Evolutionary conservation across 2,888 invertebrate species (phyloP).

Genomic region (Dascillus cervinus): DNA sequence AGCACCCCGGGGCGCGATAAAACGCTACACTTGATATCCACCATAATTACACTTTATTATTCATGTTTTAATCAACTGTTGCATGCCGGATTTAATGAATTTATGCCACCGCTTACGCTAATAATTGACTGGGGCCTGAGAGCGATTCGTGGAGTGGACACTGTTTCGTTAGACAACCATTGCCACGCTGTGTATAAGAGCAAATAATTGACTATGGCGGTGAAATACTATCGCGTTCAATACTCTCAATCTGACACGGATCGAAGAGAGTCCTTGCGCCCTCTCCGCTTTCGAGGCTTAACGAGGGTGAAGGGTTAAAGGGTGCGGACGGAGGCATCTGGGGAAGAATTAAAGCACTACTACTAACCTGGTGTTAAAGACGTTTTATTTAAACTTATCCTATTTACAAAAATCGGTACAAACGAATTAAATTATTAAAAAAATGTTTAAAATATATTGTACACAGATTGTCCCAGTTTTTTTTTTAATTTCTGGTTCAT

Average conservation of each 20-base stretch:
- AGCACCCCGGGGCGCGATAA: constrained; percentile 33
- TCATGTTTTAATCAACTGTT: constrained; percentile 38
- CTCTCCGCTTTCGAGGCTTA: constrained; percentile 12
- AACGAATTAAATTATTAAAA: too few relatives aligned
- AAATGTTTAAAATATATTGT: too few relatives aligned
- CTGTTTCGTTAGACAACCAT: constrained; percentile 9
- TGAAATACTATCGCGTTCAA: constrained; percentile 38
- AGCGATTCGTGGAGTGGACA: constrained; percentile 1
- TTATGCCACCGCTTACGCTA: background rate
- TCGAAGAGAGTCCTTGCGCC: constrained; percentile 22
- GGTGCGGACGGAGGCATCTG: too few relatives aligned
- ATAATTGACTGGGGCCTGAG: too few relatives aligned
- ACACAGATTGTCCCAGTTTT: too few relatives aligned
- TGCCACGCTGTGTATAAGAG: constrained; percentile 18
- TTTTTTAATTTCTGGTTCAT: too few relatives aligned
- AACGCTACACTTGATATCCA: constrained; percentile 34
- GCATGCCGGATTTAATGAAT: constrained; percentile 23
- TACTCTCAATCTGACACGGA: constrained; percentile 28
- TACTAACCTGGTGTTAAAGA: too few relatives aligned
- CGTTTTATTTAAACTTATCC: too few relatives aligned
- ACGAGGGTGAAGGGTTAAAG: background rate
- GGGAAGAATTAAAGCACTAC: too few relatives aligned
- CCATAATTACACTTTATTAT: constrained; percentile 34
- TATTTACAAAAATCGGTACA: too few relatives aligned
- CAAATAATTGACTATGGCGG: constrained; percentile 35